Base-by-base conservation (phyloP, 1,140 invertebrate genomes). In the Aplysia californica region DNA sequence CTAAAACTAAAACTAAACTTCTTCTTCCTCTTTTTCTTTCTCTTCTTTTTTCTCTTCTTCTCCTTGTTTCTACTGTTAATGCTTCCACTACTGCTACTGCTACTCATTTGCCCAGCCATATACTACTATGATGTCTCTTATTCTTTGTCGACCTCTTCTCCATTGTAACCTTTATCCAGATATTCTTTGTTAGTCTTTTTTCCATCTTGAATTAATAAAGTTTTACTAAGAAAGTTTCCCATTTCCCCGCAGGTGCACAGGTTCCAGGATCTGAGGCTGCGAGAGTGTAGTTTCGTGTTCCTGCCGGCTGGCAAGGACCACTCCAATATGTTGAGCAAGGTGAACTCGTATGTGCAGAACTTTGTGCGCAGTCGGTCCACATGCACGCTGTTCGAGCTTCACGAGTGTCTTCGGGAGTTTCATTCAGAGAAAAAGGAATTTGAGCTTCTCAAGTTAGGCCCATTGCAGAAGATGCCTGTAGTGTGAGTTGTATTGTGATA, bases 321-420 rank as follows among this genome's bases (percentile, higher is more conserved):
- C 31, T 75, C 78, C 26, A 72, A 84, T 15, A 38, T 79, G 18
- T 70, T 83, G 15, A 73, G 77, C 21, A 87, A 87, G 72, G 82
- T 88, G 31, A 88, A 87, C 81, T 80, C 83, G 6, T 87, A 84
- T 59, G 80, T 88, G 50, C 81, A 87, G 29, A 85, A 82, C 0
- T 89, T 87, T 80, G 72, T 86, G 10, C 81, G 82, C 58, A 80
- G 82, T 1, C 75, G 84, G 2, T 79, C 84, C 3, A 79, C 88
- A n/a, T 87, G 86, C 55, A 86, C 87, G 0, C 50, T 87, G 31
- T 70, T 82, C 83, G 87, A 89, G 79, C 75, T 89, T 1, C 65
- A 77, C 38, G 61, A 85, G 39, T 79, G 79, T 35, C 38, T 86
- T 55, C 59, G 65, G 26, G 84, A 87, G 29, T 89, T 79, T 79